A percentile compares a stretch with the other conserved stretches of the same genome.
Conservation (phyloP, 53 echinoderm and acorn worm genomes). For the Luidia sarsii region DNA sequence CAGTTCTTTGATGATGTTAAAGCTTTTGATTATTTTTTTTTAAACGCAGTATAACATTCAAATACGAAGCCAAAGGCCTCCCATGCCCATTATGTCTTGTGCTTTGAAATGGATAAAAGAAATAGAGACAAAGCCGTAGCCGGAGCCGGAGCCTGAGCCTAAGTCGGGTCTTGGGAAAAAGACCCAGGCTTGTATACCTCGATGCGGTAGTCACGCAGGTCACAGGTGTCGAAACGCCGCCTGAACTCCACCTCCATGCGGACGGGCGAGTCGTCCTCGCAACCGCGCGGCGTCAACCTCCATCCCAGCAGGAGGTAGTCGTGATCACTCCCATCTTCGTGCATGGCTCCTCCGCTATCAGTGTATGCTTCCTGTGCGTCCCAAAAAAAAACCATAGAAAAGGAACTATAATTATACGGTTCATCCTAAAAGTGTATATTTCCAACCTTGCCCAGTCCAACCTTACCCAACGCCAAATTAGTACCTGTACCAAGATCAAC, state of each 20-base stretch:
- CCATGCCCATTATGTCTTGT: too few relatives aligned
- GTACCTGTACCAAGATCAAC: too few relatives aligned
- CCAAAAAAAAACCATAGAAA: slow-evolving; percentile 1
- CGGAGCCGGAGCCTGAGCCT: too few relatives aligned
- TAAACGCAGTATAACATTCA: too few relatives aligned
- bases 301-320: slow-evolving; percentile 60
- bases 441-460: background rate
- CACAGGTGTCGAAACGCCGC: slow-evolving; percentile 74
- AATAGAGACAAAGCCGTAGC: too few relatives aligned
- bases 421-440: background rate
- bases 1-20: too few relatives aligned
- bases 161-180: too few relatives aligned
- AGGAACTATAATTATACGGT: background rate
- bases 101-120: too few relatives aligned
- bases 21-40: too few relatives aligned
- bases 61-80: too few relatives aligned
- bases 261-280: background rate
- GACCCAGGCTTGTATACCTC: slow-evolving; percentile 75
- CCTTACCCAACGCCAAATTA: too few relatives aligned
- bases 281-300: slow-evolving; percentile 13
- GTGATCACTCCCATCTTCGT: slow-evolving; percentile 46
- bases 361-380: slow-evolving; percentile 80
- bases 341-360: slow-evolving; percentile 57
- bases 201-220: slow-evolving; percentile 74
- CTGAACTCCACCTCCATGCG: slow-evolving; percentile 62